Evolutionary conservation across 2,888 invertebrate species (phyloP).

Genomic region (Diarsia rubi): DNA sequence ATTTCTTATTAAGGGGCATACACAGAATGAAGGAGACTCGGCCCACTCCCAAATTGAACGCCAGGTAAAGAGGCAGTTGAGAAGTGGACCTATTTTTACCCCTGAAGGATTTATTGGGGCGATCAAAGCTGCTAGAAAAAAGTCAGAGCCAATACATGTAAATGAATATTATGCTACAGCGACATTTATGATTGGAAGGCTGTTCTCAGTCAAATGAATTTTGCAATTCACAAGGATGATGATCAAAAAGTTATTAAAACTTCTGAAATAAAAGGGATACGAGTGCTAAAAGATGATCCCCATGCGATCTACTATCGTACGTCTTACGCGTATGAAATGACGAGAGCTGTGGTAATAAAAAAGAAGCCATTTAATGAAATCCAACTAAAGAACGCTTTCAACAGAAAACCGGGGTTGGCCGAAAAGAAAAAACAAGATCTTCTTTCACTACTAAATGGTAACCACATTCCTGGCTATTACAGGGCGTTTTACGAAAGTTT

Average conservation of each 20-base stretch:
- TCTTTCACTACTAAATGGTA: conserved; percentile 19
- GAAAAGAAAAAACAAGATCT: conserved; percentile 8
- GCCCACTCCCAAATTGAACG: conserved; percentile 17
- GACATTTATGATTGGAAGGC: conserved; percentile 63
- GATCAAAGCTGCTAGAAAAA: conserved; percentile 54
- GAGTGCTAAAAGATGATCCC: conserved; percentile 3
- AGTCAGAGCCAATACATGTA: conserved; percentile 48
- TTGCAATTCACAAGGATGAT: conserved; percentile 24
- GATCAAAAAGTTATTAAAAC: neutral
- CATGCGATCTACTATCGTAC: neutral
- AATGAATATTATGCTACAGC: conserved; percentile 55
- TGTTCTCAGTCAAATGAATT: conserved; percentile 57
- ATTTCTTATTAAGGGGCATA: neutral
- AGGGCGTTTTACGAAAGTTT: conserved; percentile 29
- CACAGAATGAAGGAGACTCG: conserved; percentile 13
- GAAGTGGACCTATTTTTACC: conserved; percentile 39
- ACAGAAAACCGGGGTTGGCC: conserved; percentile 8
- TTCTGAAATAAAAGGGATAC: neutral
- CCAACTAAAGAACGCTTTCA: conserved; percentile 11
- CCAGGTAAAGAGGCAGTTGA: conserved; percentile 41
- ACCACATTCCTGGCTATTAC: conserved; percentile 31
- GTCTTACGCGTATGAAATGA: conserved; percentile 9
- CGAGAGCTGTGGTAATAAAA: conserved; percentile 1
- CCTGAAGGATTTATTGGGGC: conserved; percentile 49
- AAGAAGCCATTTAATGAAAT: conserved; percentile 7